These are phyloP conservation scores for Agrilus planipennis DNA, from an alignment of 1,140 invertebrate genomes.

Conservation along the genomic window DNA sequence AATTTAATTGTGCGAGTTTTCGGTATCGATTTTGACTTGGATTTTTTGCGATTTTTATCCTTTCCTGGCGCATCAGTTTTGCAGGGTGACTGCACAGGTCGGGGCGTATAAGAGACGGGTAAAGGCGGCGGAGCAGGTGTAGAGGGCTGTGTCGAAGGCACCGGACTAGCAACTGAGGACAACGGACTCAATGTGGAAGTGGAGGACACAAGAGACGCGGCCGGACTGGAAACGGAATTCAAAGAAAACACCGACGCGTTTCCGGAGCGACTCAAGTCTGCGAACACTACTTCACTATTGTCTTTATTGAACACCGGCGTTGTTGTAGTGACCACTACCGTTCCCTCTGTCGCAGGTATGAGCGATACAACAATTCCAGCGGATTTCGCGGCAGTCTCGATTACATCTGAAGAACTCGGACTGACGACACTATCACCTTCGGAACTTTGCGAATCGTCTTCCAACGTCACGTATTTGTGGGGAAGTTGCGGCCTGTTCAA, in stretches of 20 bases:
- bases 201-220: conserved; percentile 47
- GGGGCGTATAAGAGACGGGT: conserved; percentile 40
- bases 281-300: conserved; percentile 37
- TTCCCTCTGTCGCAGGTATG: conserved; percentile 44
- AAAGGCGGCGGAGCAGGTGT: conserved; percentile 39
- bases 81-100: conserved; percentile 42
- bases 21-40: conserved; percentile 75
- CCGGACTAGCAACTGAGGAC: conserved; percentile 50
- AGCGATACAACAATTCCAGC: conserved; percentile 54
- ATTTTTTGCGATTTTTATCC: conserved; percentile 79
- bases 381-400: conserved; percentile 50
- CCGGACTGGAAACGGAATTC: conserved; percentile 43
- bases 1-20: conserved; percentile 93
- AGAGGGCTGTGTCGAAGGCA: conserved; percentile 36
- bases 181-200: conserved; percentile 59
- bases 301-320: conserved; percentile 39
- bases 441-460: conserved; percentile 77
- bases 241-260: conserved; percentile 36
- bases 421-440: conserved; percentile 43
- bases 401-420: conserved; percentile 37
- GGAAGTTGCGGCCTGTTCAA: conserved; percentile 71
- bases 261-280: conserved; percentile 49
- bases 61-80: conserved; percentile 60
- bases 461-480: conserved; percentile 68
- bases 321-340: conserved; percentile 41